Conservation (phyloP, 2,888 invertebrate genomes). For the Thysanoteuthis rhombus region DNA sequence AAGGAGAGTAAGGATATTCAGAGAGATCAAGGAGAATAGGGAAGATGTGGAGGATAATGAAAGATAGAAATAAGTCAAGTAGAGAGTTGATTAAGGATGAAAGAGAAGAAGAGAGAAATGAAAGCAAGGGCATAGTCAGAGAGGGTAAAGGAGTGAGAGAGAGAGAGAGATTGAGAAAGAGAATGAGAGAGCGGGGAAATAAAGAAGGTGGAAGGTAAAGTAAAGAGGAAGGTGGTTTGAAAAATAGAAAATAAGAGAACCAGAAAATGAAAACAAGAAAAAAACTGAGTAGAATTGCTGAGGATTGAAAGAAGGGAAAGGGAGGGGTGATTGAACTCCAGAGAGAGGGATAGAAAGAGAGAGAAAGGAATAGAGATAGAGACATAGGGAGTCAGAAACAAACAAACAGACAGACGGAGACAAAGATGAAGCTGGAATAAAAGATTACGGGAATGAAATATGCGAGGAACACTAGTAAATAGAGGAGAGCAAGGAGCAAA, state of each 20-base stretch:
- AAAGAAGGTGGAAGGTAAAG: background rate
- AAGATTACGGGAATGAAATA: no score
- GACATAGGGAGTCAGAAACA: no score
- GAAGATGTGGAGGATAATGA: no score
- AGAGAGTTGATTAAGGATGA: background rate
- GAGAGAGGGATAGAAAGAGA: background rate
- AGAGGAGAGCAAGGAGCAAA: no score
- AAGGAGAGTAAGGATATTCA: no score
- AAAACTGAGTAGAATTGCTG: background rate
- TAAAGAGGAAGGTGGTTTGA: background rate
- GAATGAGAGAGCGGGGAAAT: background rate
- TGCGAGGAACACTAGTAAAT: no score
- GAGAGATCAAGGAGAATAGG: no score
- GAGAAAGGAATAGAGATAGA: no score
- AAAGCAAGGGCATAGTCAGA: background rate
- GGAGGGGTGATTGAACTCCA: background rate
- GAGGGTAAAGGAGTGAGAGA: background rate
- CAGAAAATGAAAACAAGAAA: no score
- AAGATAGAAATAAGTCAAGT: background rate
- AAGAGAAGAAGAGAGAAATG: background rate
- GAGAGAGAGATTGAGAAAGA: background rate
- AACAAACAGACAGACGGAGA: no score
- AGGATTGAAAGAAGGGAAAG: background rate
- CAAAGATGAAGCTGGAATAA: no score
- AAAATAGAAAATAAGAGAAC: no score